phyloP scores from a whole-genome alignment of 2,113 vertebrate species.

The Tyrannus savana region DNA sequence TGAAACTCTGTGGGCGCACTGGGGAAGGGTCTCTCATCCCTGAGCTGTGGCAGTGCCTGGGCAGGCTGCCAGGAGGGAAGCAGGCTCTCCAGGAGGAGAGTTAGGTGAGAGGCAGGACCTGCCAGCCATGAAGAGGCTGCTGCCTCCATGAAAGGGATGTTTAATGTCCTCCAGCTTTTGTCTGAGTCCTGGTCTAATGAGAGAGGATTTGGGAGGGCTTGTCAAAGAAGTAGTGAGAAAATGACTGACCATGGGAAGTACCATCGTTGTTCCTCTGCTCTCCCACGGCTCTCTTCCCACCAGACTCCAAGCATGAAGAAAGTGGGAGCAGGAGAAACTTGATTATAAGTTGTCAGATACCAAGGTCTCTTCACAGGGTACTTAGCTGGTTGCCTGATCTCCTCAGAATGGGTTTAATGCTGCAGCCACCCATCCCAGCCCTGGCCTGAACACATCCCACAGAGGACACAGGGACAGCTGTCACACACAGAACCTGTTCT shows the following conservation, averaged over 20 bases:
- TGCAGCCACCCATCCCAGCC: rapidly evolving
- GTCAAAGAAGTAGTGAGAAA: not conserved
- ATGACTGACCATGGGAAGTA: not conserved
- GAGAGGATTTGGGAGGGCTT: not conserved
- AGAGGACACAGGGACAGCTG: not conserved
- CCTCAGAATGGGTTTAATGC: rapidly evolving
- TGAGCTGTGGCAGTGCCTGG: not conserved
- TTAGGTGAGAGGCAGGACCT: not conserved
- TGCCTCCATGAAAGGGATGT: not conserved
- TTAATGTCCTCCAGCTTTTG: rapidly evolving
- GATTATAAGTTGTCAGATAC: not conserved
- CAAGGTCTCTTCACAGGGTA: not conserved
- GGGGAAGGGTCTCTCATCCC: not conserved
- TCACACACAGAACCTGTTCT: rapidly evolving
- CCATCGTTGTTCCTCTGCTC: not conserved
- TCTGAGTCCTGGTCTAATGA: not conserved
- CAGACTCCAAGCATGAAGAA: not conserved
- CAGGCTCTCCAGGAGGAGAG: not conserved
- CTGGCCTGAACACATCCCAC: rapidly evolving
- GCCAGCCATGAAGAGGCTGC: rapidly evolving
- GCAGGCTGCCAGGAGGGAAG: not conserved
- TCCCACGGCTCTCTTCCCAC: not conserved
- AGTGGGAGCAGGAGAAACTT: not conserved
- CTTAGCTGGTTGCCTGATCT: not conserved
- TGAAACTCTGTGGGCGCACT: not conserved